A percentile compares a stretch with the other conserved stretches of the same genome.
Evolutionary conservation across 2,113 vertebrate genomes (phyloP).

Genomic region (Ardeotis arabs): DNA sequence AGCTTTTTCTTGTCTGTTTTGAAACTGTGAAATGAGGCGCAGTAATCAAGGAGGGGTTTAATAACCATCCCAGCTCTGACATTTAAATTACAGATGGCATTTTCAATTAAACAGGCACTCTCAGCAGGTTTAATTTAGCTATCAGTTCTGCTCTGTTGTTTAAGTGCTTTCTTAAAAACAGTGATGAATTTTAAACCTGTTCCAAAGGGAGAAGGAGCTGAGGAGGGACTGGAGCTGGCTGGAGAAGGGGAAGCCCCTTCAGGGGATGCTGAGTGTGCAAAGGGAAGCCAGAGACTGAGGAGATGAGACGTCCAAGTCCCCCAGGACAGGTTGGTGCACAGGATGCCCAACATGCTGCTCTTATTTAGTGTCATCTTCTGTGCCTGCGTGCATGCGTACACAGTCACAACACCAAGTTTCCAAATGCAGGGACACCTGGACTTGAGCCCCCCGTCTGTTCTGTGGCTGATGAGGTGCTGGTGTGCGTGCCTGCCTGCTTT

Average conservation of each 20-base stretch:
- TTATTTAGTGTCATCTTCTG: neutral
- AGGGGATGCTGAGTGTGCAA: neutral
- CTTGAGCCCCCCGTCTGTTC: neutral
- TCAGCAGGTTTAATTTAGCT: conserved; percentile 78
- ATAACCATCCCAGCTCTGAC: conserved; percentile 72
- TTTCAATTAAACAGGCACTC: conserved; percentile 79
- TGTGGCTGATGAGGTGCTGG: neutral
- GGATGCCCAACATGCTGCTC: neutral
- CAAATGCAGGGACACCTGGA: neutral
- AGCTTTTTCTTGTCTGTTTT: conserved; percentile 69
- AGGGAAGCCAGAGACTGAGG: neutral
- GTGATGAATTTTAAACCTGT: conserved; percentile 44
- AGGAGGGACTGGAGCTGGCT: neutral
- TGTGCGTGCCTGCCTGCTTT: neutral
- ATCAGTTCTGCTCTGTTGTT: conserved; percentile 79
- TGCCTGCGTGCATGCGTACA: neutral
- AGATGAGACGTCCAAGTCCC: neutral
- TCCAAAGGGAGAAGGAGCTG: conserved; percentile 2
- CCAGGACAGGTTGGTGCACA: neutral
- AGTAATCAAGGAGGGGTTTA: conserved; percentile 64
- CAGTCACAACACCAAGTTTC: neutral
- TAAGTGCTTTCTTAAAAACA: conserved; percentile 68
- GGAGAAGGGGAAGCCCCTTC: neutral
- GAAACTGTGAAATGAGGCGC: conserved; percentile 75
- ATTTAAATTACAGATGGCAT: conserved; percentile 83